Evolutionary conservation across 2,797 vertebrate genomes (phyloP).

Genomic region (Darevskia mixta): DNA sequence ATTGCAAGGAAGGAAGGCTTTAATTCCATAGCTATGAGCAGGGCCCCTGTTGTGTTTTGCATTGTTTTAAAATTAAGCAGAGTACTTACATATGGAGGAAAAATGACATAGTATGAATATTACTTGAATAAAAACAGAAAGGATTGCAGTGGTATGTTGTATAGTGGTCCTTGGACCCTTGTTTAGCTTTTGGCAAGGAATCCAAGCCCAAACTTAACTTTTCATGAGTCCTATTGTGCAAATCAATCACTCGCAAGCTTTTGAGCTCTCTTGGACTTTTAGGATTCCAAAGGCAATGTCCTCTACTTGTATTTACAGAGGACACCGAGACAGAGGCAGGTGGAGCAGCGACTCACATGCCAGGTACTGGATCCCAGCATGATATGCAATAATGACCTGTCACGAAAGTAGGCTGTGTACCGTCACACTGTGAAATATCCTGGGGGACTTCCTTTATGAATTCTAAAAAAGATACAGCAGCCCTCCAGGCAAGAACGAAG

Average conservation of each 20-base stretch:
- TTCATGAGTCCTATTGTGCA: slow-evolving; percentile 36
- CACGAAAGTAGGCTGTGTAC: slow-evolving; percentile 80
- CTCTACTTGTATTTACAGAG: slow-evolving; percentile 58
- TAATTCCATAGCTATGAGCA: slow-evolving; percentile 16
- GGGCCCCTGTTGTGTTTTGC: not conserved
- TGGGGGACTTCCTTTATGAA: slow-evolving; percentile 85
- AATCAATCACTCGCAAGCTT: slow-evolving; percentile 58
- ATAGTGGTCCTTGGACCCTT: not conserved
- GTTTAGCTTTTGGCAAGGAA: slow-evolving; percentile 44
- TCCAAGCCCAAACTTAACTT: slow-evolving; percentile 43
- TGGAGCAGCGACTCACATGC: slow-evolving; percentile 44
- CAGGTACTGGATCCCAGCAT: slow-evolving; percentile 73
- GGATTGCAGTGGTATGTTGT: not conserved
- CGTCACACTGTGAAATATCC: slow-evolving; percentile 83
- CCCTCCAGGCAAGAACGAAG: slow-evolving; percentile 77
- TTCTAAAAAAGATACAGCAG: slow-evolving; percentile 79
- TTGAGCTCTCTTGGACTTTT: slow-evolving; percentile 59
- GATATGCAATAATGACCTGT: slow-evolving; percentile 89
- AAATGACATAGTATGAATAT: not conserved
- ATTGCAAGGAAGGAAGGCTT: slow-evolving; percentile 6
- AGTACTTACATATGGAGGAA: slow-evolving; percentile 26
- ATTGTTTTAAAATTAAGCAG: slow-evolving; percentile 22
- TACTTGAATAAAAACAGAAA: slow-evolving; percentile 21
- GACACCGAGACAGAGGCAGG: slow-evolving; percentile 41
- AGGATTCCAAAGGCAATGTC: slow-evolving; percentile 63